Evolutionary conservation across 2,888 invertebrate species (phyloP), one percentile per base, ranked within the genome.

Genomic region (Morpho helenor): DNA sequence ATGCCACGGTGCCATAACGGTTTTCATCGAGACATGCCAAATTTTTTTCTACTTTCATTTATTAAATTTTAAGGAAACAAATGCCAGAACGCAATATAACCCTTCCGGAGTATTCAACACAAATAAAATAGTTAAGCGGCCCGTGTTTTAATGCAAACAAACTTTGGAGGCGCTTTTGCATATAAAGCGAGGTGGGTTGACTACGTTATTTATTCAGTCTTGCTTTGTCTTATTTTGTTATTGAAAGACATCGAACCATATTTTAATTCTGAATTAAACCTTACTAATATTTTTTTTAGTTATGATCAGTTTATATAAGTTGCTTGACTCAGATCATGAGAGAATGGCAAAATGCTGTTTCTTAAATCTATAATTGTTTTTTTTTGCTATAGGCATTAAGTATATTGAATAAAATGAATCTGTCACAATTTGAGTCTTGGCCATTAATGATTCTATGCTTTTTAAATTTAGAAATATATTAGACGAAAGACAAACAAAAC

Each of bases 81-180:
- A 88, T 88, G 90, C 86, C 79, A 85, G 81, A 90, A 90, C 90
- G 90, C 90, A 90, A 90, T 87, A 87, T 88, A 90, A 90, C 90
- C 89, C 87, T 79, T 87, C 84, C 87, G 88, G 87, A 88, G 85
- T 84, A 74, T 76, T 80, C 71, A 87, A 90, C 82, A 88, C 78
- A 90, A 90, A 90, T 76, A 89, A 90, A 90, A 90, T 86, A 86
- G 87, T 89, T 82, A 90, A 90, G 90, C 90, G 90, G 88, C 88
- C 88, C 83, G 90, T 90, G 90, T 90, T 90, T 86, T 89, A 90
- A 90, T 90, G 90, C 90, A 90, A 90, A 90, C 89, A 90, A 90
- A 90, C 89, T 89, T 88, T 84, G 84, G 87, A 90, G 90, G 90
- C 90, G 87, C 89, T 82, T 87, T 90, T 90, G 90, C 90, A 89